phyloP scores from a whole-genome alignment of 2,113 vertebrate genomes.

The Pholis gunnellus region DNA sequence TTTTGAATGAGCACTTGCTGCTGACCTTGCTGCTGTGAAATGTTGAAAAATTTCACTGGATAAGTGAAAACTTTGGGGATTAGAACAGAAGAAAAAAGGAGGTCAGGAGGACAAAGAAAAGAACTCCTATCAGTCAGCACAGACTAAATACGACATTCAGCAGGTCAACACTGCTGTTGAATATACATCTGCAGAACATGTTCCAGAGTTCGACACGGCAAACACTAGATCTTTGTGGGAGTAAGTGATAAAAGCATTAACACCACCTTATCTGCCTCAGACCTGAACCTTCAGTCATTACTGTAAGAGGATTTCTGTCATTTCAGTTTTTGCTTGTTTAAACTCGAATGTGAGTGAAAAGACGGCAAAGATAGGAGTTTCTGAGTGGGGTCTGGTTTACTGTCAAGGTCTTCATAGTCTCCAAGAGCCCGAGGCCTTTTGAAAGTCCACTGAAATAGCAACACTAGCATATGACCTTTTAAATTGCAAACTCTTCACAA shows the following conservation, averaged over 20 bases:
- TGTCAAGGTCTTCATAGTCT: no score
- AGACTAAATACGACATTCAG: not conserved
- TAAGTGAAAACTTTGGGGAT: not conserved
- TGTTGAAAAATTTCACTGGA: not conserved
- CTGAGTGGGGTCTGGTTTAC: not conserved
- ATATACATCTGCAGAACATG: not conserved
- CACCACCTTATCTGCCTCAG: not conserved
- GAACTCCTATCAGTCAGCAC: not conserved
- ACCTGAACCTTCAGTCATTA: not conserved
- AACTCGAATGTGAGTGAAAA: not conserved
- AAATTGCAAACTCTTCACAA: no score
- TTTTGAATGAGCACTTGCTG: not conserved
- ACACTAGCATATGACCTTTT: not conserved
- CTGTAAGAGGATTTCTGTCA: not conserved
- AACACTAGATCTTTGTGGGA: not conserved
- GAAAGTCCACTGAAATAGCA: not conserved
- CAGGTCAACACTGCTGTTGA: not conserved
- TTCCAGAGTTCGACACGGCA: not conserved
- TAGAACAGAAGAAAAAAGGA: not conserved
- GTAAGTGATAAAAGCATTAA: not conserved
- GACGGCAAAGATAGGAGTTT: no score
- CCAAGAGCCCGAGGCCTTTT: not conserved
- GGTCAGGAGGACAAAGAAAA: not conserved
- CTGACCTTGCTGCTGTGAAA: not conserved
- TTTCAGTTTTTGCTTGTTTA: not conserved